Evolutionary conservation across 2,797 vertebrate species (phyloP).

Genomic region (Sternarchorhynchus goeldii): DNA sequence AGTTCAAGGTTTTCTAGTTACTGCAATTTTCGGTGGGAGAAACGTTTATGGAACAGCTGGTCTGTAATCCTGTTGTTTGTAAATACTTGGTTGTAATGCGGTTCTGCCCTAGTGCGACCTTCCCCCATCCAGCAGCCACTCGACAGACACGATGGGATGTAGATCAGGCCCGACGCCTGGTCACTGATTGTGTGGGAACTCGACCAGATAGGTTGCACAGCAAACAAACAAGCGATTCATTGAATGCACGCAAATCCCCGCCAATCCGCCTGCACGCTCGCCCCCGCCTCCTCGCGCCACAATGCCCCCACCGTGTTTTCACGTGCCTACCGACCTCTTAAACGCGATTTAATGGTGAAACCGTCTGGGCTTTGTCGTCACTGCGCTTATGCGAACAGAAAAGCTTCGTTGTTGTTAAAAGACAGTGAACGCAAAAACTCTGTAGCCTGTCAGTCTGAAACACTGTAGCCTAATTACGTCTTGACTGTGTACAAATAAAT

Average conservation of each 20-base stretch:
- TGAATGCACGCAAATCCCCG: not conserved
- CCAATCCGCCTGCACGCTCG: not conserved
- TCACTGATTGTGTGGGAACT: constrained; percentile 65
- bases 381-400: not conserved
- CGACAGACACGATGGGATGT: constrained; percentile 66
- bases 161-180: constrained; percentile 63
- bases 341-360: not conserved
- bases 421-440: not conserved
- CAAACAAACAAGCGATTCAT: constrained; percentile 65
- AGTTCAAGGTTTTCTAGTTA: not conserved
- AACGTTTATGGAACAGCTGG: constrained; percentile 47
- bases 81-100: constrained; percentile 90
- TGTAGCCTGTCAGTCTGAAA: too few species aligned
- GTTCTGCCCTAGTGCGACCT: constrained; percentile 74
- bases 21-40: constrained; percentile 1
- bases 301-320: not conserved
- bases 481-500: constrained; percentile 48
- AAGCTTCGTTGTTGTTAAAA: constrained; percentile 8
- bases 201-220: constrained; percentile 65
- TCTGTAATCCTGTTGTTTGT: constrained; percentile 78
- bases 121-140: constrained; percentile 68
- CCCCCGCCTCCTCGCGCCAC: constrained; percentile 1
- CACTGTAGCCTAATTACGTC: constrained; percentile 46
- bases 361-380: too few species aligned
- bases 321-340: constrained; percentile 13